A percentile compares a stretch with the other conserved stretches of the same genome.
Evolutionary conservation across 1,140 invertebrate genomes (phyloP).

Genomic region (Dendroctonus valens): DNA sequence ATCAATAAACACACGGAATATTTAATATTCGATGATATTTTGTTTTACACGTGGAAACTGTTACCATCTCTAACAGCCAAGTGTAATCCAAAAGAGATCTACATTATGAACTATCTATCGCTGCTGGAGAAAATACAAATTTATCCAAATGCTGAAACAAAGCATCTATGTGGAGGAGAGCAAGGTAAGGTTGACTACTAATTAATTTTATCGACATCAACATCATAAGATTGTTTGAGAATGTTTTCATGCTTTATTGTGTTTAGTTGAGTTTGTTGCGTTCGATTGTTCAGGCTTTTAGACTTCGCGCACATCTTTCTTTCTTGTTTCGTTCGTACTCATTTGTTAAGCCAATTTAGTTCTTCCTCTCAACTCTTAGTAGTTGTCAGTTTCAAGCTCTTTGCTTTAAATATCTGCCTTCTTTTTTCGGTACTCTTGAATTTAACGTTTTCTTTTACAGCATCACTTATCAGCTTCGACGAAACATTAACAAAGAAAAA

Average conservation of each 20-base stretch:
- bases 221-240: neutral
- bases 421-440: constrained; percentile 24
- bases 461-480: constrained; percentile 41
- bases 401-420: neutral
- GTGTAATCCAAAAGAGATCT: constrained; percentile 59
- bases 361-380: too few relatives aligned
- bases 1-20: constrained; percentile 65
- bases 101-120: constrained; percentile 69
- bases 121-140: constrained; percentile 61
- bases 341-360: neutral
- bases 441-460: too few relatives aligned
- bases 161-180: constrained; percentile 51
- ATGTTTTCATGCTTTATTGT: constrained; percentile 1
- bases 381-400: too few relatives aligned
- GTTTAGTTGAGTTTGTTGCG: too few relatives aligned
- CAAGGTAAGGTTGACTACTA: constrained; percentile 41
- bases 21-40: constrained; percentile 61
- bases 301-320: too few relatives aligned
- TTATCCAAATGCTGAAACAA: constrained; percentile 37
- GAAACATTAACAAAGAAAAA: constrained; percentile 41
- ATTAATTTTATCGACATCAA: neutral
- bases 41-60: constrained; percentile 60
- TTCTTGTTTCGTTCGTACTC: too few relatives aligned
- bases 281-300: too few relatives aligned
- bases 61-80: constrained; percentile 57